Percentiles rank a stretch among this genome's conserved stretches.
phyloP scores from a whole-genome alignment of 2,888 invertebrate species.

The Pseudococcus longispinus region DNA sequence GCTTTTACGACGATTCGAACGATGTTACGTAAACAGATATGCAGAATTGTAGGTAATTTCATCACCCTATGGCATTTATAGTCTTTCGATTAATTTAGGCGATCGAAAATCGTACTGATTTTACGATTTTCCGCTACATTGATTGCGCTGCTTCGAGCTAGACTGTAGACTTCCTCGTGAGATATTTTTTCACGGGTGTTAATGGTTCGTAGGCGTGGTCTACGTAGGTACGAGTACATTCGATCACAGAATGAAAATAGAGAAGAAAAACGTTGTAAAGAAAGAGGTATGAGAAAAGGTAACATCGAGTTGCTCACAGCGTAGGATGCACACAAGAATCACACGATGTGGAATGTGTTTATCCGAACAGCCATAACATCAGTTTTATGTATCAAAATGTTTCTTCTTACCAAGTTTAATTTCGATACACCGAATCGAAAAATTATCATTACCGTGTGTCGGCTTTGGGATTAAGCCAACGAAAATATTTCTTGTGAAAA shows the following conservation, averaged over 20 bases:
- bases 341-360: neutral
- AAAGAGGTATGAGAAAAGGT: neutral
- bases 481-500: neutral
- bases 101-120: conserved; percentile 4
- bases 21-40: neutral
- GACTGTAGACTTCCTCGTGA: neutral
- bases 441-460: neutral
- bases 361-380: neutral
- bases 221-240: neutral
- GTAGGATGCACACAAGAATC: neutral
- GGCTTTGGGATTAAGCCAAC: neutral
- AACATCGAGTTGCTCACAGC: neutral
- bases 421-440: neutral
- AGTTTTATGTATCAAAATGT: neutral
- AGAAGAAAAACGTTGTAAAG: neutral
- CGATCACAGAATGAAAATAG: neutral
- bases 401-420: neutral
- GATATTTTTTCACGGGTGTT: neutral
- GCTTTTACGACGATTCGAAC: neutral
- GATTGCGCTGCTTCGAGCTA: neutral
- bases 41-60: neutral
- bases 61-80: neutral
- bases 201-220: neutral
- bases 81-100: conserved; percentile 7
- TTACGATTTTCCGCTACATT: conserved; percentile 9